phyloP scores from a whole-genome alignment of 1,140 invertebrate species.

The Epicauta chinensis region DNA sequence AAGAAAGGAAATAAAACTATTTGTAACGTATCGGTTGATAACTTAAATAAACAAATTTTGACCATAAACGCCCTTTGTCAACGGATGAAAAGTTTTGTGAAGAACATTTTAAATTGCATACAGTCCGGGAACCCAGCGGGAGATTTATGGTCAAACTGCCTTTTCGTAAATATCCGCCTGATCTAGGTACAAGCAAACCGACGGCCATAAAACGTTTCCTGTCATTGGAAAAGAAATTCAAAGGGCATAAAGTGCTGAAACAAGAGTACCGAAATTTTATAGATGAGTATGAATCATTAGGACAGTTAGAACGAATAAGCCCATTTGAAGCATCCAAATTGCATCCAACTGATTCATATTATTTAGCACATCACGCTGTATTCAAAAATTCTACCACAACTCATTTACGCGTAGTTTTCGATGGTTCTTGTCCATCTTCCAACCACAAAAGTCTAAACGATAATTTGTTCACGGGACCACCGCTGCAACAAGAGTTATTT shows the following conservation, averaged over 20 bases:
- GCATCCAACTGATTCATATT: conserved; percentile 2
- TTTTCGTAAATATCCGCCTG: not conserved
- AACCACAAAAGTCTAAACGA: conserved; percentile 41
- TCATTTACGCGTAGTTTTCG: conserved; percentile 40
- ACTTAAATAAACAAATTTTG: too few species aligned
- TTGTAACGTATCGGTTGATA: too few species aligned
- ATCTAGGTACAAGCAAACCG: not conserved
- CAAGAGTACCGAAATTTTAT: conserved; percentile 28
- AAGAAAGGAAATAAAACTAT: too few species aligned
- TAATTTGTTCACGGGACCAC: conserved; percentile 38
- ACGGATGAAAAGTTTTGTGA: too few species aligned
- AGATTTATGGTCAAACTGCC: conserved; percentile 1
- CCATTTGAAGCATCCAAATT: conserved; percentile 12
- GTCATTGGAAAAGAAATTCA: not conserved
- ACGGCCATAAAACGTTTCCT: conserved; percentile 1
- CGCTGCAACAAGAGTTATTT: conserved; percentile 42
- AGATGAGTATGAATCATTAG: conserved; percentile 29
- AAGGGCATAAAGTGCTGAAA: not conserved
- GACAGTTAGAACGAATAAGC: conserved; percentile 32
- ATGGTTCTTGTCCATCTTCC: conserved; percentile 36
- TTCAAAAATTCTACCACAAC: conserved; percentile 30
- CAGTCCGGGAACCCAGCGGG: not conserved
- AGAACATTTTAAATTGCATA: too few species aligned
- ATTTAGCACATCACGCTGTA: conserved; percentile 43
- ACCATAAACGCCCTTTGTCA: too few species aligned